Percentiles rank a stretch among this genome's conserved stretches.
Evolutionary conservation across 2,888 invertebrate species (phyloP).

Genomic region (Pedicia rivosa): DNA sequence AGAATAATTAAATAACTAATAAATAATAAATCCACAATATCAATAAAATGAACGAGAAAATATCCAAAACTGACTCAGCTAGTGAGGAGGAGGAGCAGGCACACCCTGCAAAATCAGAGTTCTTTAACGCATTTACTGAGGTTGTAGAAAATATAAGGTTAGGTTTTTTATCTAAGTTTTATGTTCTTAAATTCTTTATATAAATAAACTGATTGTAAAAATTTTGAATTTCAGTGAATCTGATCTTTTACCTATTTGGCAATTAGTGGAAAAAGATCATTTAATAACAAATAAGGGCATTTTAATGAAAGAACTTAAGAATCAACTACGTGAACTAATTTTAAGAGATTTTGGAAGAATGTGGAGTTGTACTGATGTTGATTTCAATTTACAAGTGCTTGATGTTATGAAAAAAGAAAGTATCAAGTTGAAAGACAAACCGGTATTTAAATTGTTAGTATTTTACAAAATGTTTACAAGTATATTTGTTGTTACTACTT

Average conservation of each 20-base stretch:
- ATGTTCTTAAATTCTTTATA: neutral
- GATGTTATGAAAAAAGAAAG: neutral
- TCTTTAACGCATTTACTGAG: neutral
- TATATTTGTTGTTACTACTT: neutral
- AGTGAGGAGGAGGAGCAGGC: neutral
- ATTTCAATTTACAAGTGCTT: neutral
- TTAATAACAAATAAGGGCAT: neutral
- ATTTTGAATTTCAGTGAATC: neutral
- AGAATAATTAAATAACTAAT: too few species aligned
- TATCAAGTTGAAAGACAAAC: too few species aligned
- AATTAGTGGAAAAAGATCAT: neutral
- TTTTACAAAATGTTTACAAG: too few species aligned
- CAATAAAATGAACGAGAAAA: too few species aligned
- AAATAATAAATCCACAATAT: too few species aligned
- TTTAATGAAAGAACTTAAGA: constrained; percentile 3
- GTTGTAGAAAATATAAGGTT: neutral
- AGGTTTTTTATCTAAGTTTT: too few species aligned
- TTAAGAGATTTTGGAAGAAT: neutral
- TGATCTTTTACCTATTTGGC: neutral
- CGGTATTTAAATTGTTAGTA: too few species aligned
- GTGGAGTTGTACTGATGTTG: constrained; percentile 1
- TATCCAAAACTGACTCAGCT: too few species aligned
- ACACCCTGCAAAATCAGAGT: neutral
- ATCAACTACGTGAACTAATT: neutral
- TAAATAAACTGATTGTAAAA: neutral